Conservation (phyloP, 92 coral and sea anemone species). For the Meandrina meandrites region DNA sequence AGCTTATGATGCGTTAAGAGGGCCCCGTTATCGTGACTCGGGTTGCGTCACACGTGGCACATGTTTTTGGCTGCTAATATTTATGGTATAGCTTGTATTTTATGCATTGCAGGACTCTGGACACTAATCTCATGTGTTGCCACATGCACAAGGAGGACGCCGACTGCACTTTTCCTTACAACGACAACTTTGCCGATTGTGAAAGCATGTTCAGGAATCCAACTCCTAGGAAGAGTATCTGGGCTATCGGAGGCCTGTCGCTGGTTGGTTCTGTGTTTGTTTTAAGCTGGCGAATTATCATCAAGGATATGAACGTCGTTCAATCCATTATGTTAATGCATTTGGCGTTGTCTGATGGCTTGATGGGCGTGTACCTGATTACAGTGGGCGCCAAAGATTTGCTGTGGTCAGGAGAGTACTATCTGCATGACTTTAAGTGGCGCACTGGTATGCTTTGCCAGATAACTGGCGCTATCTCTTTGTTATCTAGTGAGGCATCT, state of each 20-base stretch:
- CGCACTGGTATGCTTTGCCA: slow-evolving; percentile 1
- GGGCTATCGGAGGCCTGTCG: neutral
- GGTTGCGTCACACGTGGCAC: no score
- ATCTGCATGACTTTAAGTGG: no score
- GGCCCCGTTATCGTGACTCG: no score
- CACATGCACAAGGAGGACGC: no score
- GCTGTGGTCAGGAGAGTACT: no score
- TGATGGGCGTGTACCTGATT: no score
- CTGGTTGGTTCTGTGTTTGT: slow-evolving; percentile 1
- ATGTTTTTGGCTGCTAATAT: neutral
- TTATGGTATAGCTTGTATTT: neutral
- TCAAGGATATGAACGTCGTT: neutral
- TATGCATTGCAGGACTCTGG: neutral
- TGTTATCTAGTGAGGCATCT: neutral
- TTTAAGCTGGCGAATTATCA: neutral
- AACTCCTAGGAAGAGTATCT: neutral
- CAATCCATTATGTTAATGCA: no score
- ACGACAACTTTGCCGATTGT: slow-evolving; percentile 8
- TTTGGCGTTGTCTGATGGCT: no score
- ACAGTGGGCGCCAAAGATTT: no score
- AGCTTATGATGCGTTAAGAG: no score
- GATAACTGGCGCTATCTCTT: neutral
- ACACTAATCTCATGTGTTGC: neutral
- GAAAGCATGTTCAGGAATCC: neutral
- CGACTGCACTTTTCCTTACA: neutral